phyloP scores from a whole-genome alignment of 2,888 invertebrate species.

The Calameuta idolon region DNA sequence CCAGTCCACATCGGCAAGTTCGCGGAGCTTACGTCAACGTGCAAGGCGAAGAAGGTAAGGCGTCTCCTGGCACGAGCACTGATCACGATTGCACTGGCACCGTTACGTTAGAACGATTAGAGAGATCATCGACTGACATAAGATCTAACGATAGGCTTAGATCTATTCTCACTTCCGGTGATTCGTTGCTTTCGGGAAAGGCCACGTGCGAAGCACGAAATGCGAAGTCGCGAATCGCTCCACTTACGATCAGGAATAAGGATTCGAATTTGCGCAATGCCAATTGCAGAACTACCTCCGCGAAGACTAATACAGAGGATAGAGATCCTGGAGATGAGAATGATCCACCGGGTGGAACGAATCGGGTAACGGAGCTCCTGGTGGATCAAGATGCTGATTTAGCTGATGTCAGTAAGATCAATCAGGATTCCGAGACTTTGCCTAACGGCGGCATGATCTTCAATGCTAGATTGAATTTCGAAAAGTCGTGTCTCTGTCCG shows the following conservation, averaged over 20 bases:
- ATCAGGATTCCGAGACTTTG: neutral
- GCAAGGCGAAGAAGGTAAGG: slow-evolving; percentile 82
- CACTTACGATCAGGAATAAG: slow-evolving; percentile 28
- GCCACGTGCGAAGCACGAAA: slow-evolving; percentile 15
- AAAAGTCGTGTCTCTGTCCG: slow-evolving; percentile 43
- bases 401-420: neutral
- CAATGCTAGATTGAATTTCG: slow-evolving; percentile 40
- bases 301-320: slow-evolving; percentile 22
- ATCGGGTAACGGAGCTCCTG: neutral
- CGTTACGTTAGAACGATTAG: slow-evolving; percentile 47
- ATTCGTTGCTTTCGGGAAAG: slow-evolving; percentile 38
- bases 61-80: slow-evolving; percentile 44
- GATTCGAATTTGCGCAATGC: slow-evolving; percentile 17
- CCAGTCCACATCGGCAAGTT: slow-evolving; percentile 64
- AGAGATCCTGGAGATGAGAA: slow-evolving; percentile 41
- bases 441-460: neutral
- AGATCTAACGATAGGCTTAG: slow-evolving; percentile 11
- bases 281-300: slow-evolving; percentile 7
- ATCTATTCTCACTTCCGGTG: slow-evolving; percentile 23
- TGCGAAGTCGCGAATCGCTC: slow-evolving; percentile 13
- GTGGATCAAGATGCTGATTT: neutral
- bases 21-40: slow-evolving; percentile 80
- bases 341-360: slow-evolving; percentile 31
- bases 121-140: slow-evolving; percentile 28
- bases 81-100: slow-evolving; percentile 54